These are phyloP conservation scores for Ctenodactylus gundi DNA, from an alignment of 2,113 vertebrate species.

Conservation along the genomic window DNA sequence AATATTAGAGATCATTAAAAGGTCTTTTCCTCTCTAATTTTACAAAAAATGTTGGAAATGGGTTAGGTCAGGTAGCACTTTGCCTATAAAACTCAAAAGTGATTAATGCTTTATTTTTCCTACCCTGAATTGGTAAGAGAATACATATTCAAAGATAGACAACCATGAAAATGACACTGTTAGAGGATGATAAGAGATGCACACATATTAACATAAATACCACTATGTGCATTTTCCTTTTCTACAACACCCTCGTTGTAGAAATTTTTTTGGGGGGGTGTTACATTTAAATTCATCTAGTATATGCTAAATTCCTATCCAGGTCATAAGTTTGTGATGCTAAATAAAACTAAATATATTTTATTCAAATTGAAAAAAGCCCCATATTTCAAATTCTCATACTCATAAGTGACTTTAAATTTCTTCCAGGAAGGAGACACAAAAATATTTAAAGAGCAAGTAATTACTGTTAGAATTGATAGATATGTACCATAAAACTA, in stretches of 20 bases:
- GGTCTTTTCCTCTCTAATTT: not conserved
- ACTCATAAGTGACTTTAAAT: constrained; percentile 39
- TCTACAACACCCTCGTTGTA: not conserved
- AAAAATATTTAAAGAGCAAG: constrained; percentile 9
- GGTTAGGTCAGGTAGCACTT: not conserved
- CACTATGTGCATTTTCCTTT: not conserved
- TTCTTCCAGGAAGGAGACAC: constrained; percentile 24
- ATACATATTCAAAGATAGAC: not conserved
- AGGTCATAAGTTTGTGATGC: constrained; percentile 3
- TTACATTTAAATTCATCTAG: constrained; percentile 27
- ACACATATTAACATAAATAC: not conserved
- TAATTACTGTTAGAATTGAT: constrained; percentile 3
- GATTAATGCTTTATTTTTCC: constrained; percentile 7
- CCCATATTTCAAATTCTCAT: constrained; percentile 53
- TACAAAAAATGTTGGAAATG: not conserved
- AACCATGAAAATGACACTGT: not conserved
- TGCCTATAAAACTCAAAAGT: not conserved
- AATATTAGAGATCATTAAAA: not conserved
- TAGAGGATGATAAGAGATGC: not conserved
- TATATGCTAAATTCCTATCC: not conserved
- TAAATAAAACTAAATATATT: constrained; percentile 31
- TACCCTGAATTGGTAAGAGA: not conserved
- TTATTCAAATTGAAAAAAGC: not conserved
- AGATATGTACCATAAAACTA: not conserved
- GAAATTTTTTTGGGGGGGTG: not conserved